Evolutionary conservation across 2,113 vertebrate genomes (phyloP).

Genomic region (Tenebrosternarchus preto): DNA sequence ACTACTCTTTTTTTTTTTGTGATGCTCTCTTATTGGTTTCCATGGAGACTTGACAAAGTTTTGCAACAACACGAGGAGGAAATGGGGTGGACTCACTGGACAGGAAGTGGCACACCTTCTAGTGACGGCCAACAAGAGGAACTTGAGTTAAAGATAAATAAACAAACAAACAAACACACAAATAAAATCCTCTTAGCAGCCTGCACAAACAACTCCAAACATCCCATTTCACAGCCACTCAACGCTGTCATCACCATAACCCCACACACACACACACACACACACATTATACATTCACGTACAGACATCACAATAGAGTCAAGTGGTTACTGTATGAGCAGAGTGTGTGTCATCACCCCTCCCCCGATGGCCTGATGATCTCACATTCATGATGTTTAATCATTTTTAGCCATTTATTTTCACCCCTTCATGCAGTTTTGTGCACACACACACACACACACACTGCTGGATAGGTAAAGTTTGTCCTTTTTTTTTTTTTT

Average conservation of each 20-base stretch:
- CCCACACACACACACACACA: not conserved
- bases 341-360: conserved; percentile 19
- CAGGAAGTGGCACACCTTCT: not conserved
- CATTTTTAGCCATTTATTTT: conserved; percentile 31
- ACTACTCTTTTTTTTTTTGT: not conserved
- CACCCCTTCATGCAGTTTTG: conserved; percentile 21
- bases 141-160: too few relatives aligned
- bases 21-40: not conserved
- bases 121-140: not conserved
- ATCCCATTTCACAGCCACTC: too few relatives aligned
- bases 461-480: conserved; percentile 55
- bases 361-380: not conserved
- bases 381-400: conserved; percentile 31
- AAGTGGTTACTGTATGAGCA: not conserved
- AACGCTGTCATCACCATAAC: too few relatives aligned
- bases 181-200: not conserved
- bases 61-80: not conserved
- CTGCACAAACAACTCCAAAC: not conserved
- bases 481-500: conserved; percentile 64
- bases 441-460: conserved; percentile 12
- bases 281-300: not conserved
- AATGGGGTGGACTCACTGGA: not conserved
- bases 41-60: not conserved
- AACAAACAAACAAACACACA: too few relatives aligned
- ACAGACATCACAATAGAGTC: not conserved